phyloP scores from a whole-genome alignment of 1,140 invertebrate genomes.

The Holotrichia oblita region DNA sequence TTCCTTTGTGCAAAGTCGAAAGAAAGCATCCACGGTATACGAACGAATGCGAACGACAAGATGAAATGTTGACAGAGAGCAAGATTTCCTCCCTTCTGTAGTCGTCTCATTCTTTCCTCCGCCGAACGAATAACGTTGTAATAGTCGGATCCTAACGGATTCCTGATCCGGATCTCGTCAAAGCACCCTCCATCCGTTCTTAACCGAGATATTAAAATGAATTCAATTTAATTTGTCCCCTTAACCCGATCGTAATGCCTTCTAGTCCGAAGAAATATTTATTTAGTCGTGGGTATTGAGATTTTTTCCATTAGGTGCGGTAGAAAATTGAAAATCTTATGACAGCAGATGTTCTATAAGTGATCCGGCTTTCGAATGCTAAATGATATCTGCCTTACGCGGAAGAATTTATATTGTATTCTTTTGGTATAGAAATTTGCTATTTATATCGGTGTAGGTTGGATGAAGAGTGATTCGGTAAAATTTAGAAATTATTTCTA shows the following conservation, averaged over 20 bases:
- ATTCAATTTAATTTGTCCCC: constrained; percentile 32
- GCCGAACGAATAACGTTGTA: constrained; percentile 16
- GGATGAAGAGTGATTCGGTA: no score
- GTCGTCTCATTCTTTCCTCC: neutral
- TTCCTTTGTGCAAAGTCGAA: neutral
- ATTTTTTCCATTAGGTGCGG: constrained; percentile 11
- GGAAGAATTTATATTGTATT: constrained; percentile 9
- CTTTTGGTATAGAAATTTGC: neutral
- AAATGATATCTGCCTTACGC: neutral
- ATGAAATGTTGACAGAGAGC: constrained; percentile 2
- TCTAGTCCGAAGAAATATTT: constrained; percentile 29
- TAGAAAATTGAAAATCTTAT: constrained; percentile 25
- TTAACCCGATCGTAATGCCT: constrained; percentile 31
- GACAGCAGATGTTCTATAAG: constrained; percentile 9
- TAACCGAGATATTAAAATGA: constrained; percentile 37
- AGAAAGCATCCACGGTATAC: neutral
- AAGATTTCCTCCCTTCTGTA: neutral
- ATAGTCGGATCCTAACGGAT: constrained; percentile 29
- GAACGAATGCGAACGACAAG: constrained; percentile 13
- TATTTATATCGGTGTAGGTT: neutral
- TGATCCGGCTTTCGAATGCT: neutral
- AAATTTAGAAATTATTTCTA: no score
- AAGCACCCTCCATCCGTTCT: constrained; percentile 34
- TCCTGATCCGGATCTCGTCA: constrained; percentile 35
- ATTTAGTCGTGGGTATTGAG: constrained; percentile 11